These are phyloP conservation scores for Drosophila suzukii DNA, from an alignment of 1,140 invertebrate species.

Conservation along the genomic window DNA sequence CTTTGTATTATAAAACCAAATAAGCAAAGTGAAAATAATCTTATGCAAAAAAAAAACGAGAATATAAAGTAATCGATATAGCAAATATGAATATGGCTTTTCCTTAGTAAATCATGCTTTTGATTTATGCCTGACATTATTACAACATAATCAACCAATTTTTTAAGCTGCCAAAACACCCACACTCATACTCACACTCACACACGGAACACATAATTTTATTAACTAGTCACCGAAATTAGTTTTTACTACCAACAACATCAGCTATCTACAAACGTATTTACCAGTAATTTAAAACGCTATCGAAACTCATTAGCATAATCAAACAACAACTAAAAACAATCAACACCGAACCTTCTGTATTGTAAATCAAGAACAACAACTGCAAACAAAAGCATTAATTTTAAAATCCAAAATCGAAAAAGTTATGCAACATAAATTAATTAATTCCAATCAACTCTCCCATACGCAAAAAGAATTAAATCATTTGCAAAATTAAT, in stretches of 20 bases:
- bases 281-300: conserved; percentile 57
- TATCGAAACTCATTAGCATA: conserved; percentile 70
- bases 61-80: conserved; percentile 45
- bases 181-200: conserved; percentile 28
- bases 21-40: conserved; percentile 36
- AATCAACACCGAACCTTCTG: conserved; percentile 58
- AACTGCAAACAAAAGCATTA: conserved; percentile 52
- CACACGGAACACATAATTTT: conserved; percentile 48
- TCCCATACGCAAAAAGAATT: conserved; percentile 24
- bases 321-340: conserved; percentile 34
- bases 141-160: conserved; percentile 59
- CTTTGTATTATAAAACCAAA: conserved; percentile 54
- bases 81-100: conserved; percentile 75
- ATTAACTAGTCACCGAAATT: conserved; percentile 68
- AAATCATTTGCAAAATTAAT: conserved; percentile 35
- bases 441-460: conserved; percentile 34
- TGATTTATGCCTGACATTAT: conserved; percentile 78
- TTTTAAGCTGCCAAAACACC: conserved; percentile 51
- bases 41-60: conserved; percentile 24
- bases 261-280: conserved; percentile 49
- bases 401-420: conserved; percentile 50
- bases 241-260: conserved; percentile 65
- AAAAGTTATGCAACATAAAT: conserved; percentile 48
- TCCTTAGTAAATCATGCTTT: conserved; percentile 78
- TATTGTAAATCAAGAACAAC: conserved; percentile 57